Conservation (phyloP, 2,888 invertebrate genomes). For the Thymelicus lineola region DNA sequence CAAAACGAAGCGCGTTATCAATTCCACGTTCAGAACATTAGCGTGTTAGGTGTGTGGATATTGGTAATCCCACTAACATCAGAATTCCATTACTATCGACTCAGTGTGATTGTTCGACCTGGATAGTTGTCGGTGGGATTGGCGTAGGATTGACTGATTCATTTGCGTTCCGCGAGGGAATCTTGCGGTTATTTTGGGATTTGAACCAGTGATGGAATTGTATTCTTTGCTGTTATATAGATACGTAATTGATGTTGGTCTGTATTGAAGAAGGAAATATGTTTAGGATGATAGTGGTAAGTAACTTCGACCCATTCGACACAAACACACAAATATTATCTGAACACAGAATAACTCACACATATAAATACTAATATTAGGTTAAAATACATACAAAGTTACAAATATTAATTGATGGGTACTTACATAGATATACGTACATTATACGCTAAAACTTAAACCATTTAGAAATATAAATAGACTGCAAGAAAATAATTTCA, state of each 20-base stretch:
- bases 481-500: no score
- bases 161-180: slow-evolving; percentile 9
- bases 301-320: background rate
- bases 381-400: no score
- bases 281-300: background rate
- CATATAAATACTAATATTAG: no score
- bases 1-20: background rate
- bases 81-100: slow-evolving; percentile 3
- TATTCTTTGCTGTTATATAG: background rate
- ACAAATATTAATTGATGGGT: no score
- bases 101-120: slow-evolving; percentile 11
- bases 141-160: slow-evolving; percentile 15
- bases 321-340: no score
- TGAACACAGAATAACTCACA: no score
- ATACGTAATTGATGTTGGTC: no score
- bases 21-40: background rate
- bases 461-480: no score
- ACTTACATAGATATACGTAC: no score
- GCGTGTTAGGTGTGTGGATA: background rate
- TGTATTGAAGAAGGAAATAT: no score
- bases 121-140: slow-evolving; percentile 7
- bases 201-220: background rate
- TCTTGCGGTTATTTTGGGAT: slow-evolving; percentile 7
- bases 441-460: no score
- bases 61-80: slow-evolving; percentile 1